Evolutionary conservation across 2,888 invertebrate genomes (phyloP), one percentile per base, ranked within the genome.

Genomic region (Germaria angustata): DNA sequence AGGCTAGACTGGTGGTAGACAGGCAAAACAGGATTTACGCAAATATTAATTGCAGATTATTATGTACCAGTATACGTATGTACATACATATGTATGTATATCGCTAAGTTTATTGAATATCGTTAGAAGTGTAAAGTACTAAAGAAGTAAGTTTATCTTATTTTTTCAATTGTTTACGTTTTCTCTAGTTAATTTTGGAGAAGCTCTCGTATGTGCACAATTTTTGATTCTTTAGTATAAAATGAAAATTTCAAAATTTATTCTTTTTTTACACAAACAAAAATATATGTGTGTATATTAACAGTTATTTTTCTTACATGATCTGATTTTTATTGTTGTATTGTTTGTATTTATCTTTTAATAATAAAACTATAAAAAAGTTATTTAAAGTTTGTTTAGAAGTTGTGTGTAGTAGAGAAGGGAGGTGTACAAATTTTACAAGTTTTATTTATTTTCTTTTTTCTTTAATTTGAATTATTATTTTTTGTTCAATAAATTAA

Each of bases 311-410:
- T 71, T 53, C 39, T 77, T 77, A 68, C 39, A 77, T 39, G 20
- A 39, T 65, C 65, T 71, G 7, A 20, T 53, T 32, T 44, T 66
- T 55, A 57, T 36, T 24, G 2, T 44, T 55, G 15, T 32, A 9
- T 57, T 46, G 9, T 49, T 49, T 65, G 2, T 32, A 9, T 46
- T 66, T 46, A 34, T 20, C 1, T 17, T 32, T 28, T 69, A 46
- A 55, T 53, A 3, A 46, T 75, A 75, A 80, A 80, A 73, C 73
- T 69, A 53, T 63, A 39, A 66, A 57, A 22, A n/a, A n/a, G n/a
- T 34, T 32, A 77, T 51, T 77, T 53, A 69, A 68, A 61, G 24
- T 51, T 66, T 8, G 51, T 5, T 3, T 51, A 28, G 3, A 22
- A 32, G 32, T 44, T 63, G 66, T 46, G 32, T 78, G 49, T 61